Evolutionary conservation across 2,113 vertebrate genomes (phyloP), one percentile per base, ranked within the genome.

Genomic region (Poeciliopsis turrubarensis): DNA sequence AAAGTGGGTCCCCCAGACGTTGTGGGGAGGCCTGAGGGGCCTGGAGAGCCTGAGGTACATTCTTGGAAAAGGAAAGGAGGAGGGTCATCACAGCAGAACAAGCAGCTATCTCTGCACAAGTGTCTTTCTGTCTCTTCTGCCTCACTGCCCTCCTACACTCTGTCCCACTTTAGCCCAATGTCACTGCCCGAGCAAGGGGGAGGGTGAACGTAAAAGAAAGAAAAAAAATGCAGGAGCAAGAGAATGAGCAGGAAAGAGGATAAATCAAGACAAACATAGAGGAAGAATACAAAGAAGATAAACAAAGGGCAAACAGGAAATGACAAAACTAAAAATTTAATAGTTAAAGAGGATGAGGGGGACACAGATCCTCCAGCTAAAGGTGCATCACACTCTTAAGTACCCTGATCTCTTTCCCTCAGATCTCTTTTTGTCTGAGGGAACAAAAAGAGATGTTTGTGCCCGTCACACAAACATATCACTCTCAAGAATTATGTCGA

Each of bases 101-200:
- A 57, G 82, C 84, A 82, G 77, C 80, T 84, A 81, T 85, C 74
- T 37, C 72, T 83, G 82, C 83, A 87, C 80, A 82, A 85, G 83
- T 91, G 90, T 91, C 88, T 91, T 85, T 82, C 85, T 84, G 86
- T 91, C 91, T 92, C 91, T 92, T 92, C 91, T 92, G 91, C 91
- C 89, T 92, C 87, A 89, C 81, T 92, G 85, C 87, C 85, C 85
- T 71, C 77, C 90, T 85, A 88, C 86, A 92, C 90, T 90, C 87
- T 92, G 92, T 92, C 91, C 92, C 92, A 93, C 90, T 92, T 93
- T 90, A 92, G 88, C 82, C 92, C 92, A 92, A 91, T 90, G 91
- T 92, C 90, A 90, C 89, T 86, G 84, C 70, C 86, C 82, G 74
- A 89, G 85, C 80, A 89, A 87, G 88, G 89, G 90, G 91, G 86